Conservation (phyloP, 1,140 invertebrate species). For the Ceratina japonica region DNA sequence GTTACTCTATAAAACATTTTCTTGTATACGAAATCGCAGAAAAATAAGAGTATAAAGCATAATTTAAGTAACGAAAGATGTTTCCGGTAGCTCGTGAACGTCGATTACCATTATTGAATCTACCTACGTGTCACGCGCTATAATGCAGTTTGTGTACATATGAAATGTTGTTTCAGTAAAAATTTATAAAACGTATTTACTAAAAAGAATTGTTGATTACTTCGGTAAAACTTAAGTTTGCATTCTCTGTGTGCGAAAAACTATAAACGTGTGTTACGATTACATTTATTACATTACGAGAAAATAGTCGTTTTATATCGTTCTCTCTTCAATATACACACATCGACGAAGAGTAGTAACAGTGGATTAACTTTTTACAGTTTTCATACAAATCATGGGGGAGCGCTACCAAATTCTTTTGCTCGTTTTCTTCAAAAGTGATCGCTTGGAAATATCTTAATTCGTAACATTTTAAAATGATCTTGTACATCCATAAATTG, state of each 20-base stretch:
- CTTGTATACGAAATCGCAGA: background rate
- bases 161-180: background rate
- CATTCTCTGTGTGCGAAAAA: conserved; percentile 16
- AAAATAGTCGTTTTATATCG: conserved; percentile 46
- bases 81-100: background rate
- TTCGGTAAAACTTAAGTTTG: no score
- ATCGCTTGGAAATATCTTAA: conserved; percentile 16
- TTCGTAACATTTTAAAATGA: conserved; percentile 30
- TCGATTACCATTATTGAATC: conserved; percentile 18
- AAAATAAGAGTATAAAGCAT: conserved; percentile 5
- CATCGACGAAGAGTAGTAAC: conserved; percentile 37
- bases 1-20: conserved; percentile 10
- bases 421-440: conserved; percentile 7
- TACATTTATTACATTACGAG: conserved; percentile 43
- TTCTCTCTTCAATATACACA: conserved; percentile 3
- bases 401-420: conserved; percentile 27
- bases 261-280: conserved; percentile 4
- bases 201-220: background rate
- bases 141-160: background rate
- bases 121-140: background rate
- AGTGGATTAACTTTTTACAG: conserved; percentile 49
- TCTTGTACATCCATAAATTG: conserved; percentile 34
- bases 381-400: conserved; percentile 21
- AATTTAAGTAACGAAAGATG: conserved; percentile 4
- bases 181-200: background rate